A percentile compares a stretch with the other conserved stretches of the same genome.
Evolutionary conservation across 2,888 invertebrate species (phyloP).

Genomic region (Gymnosoma rotundatum): DNA sequence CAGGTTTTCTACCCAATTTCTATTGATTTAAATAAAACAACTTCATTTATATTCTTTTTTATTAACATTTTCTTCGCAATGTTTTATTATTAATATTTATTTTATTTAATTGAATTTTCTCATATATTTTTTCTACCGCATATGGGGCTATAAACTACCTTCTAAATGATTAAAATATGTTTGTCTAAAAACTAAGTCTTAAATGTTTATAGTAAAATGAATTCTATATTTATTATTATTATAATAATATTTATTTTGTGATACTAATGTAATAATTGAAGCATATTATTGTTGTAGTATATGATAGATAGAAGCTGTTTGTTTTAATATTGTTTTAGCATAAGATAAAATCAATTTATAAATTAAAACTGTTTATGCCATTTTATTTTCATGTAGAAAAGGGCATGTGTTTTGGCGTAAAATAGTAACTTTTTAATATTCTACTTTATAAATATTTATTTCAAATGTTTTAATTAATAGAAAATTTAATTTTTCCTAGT

Average conservation of each 20-base stretch:
- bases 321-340: conserved; percentile 1
- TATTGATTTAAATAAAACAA: no score
- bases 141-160: conserved; percentile 33
- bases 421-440: no score
- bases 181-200: conserved; percentile 51
- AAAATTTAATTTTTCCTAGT: background rate
- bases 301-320: no score
- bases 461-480: background rate
- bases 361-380: no score
- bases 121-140: no score
- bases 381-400: no score
- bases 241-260: background rate
- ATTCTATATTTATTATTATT: conserved; percentile 12
- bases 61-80: no score
- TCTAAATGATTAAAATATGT: conserved; percentile 33
- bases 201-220: conserved; percentile 18
- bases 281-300: conserved; percentile 37
- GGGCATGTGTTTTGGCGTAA: no score
- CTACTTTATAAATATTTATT: background rate
- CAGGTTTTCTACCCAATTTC: no score
- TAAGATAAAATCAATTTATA: background rate
- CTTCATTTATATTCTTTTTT: no score
- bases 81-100: no score
- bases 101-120: no score
- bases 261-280: conserved; percentile 47